Conservation (phyloP, 2,113 vertebrate species). For the Grammomys surdaster region DNA sequence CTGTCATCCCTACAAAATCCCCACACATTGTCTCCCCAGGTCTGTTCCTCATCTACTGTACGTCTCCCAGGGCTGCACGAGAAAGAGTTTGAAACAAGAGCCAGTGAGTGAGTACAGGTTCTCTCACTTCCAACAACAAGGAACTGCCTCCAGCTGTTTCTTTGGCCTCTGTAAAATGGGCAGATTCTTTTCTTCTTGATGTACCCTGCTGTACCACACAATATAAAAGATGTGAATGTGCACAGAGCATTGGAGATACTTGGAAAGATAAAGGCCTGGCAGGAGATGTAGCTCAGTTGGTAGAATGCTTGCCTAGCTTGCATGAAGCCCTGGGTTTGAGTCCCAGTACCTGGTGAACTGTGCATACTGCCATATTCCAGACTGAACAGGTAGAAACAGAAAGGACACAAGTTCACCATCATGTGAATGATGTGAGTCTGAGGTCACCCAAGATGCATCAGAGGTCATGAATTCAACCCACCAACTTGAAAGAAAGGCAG, state of each 20-base stretch:
- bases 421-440: not conserved
- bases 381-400: not conserved
- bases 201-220: not conserved
- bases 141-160: not conserved
- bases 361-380: not conserved
- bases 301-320: not conserved
- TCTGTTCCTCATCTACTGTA: not conserved
- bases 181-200: not conserved
- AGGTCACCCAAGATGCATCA: too few species aligned
- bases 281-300: not conserved
- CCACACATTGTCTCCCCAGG: not conserved
- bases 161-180: slow-evolving; percentile 11
- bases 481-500: not conserved
- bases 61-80: not conserved
- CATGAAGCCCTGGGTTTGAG: not conserved
- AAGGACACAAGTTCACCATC: not conserved
- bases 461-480: not conserved
- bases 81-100: not conserved
- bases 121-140: not conserved
- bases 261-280: not conserved
- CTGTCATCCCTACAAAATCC: not conserved
- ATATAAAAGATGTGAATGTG: not conserved
- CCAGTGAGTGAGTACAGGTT: not conserved
- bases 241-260: not conserved
- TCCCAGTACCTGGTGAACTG: not conserved